Conservation (phyloP, 2,113 vertebrate genomes). For the Chaetodon auriga region DNA sequence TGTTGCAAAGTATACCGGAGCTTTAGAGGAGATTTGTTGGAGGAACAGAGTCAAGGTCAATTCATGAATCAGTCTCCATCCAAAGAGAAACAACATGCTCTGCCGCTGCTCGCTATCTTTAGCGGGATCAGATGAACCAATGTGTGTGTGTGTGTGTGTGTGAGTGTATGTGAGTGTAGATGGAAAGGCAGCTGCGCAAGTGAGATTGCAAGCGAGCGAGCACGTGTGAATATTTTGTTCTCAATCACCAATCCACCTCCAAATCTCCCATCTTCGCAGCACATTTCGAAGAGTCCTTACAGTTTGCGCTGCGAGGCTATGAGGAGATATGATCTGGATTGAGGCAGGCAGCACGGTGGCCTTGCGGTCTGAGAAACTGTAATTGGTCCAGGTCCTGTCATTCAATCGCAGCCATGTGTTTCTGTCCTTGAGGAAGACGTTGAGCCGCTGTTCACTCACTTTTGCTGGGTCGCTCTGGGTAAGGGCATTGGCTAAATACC, state of each 20-base stretch:
- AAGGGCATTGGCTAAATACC: slow-evolving; percentile 55
- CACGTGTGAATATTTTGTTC: slow-evolving; percentile 27
- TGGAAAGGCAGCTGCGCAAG: slow-evolving; percentile 23
- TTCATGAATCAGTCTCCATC: slow-evolving; percentile 76
- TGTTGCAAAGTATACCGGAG: slow-evolving; percentile 25
- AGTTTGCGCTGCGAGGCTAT: background rate
- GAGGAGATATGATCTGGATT: slow-evolving; percentile 21
- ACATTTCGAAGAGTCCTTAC: background rate
- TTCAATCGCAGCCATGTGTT: slow-evolving; percentile 19
- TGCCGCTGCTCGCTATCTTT: slow-evolving; percentile 69
- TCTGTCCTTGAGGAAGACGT: slow-evolving; percentile 47
- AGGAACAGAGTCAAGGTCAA: slow-evolving; percentile 73
- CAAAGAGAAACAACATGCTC: slow-evolving; percentile 73
- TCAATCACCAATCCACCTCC: background rate
- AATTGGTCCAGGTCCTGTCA: slow-evolving; percentile 31
- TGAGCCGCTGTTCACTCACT: slow-evolving; percentile 26
- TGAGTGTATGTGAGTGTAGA: background rate
- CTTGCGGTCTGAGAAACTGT: slow-evolving; percentile 19
- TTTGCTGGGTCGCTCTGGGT: slow-evolving; percentile 26
- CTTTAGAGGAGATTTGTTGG: slow-evolving; percentile 57
- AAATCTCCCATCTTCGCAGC: background rate
- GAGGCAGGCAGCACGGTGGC: slow-evolving; percentile 21
- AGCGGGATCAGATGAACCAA: slow-evolving; percentile 57
- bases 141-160: slow-evolving; percentile 21
- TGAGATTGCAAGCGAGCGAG: slow-evolving; percentile 12